Percentiles rank a stretch among this genome's conserved stretches.
Conservation (phyloP, 2,797 vertebrate genomes). For the Prionace glauca region DNA sequence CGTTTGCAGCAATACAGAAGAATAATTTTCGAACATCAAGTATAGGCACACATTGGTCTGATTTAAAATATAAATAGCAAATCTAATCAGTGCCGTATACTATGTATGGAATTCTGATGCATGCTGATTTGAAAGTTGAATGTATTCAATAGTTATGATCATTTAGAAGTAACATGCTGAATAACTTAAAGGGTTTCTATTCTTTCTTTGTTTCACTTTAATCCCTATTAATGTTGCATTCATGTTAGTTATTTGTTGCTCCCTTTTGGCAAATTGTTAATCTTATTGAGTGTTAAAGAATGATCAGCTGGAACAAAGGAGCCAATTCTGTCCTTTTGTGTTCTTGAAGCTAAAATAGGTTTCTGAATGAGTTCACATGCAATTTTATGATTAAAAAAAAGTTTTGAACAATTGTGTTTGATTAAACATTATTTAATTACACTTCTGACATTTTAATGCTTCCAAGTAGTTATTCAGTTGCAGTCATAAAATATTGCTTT, state of each 20-base stretch:
- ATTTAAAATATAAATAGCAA: background rate
- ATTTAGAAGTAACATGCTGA: background rate
- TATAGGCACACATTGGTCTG: background rate
- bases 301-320: background rate
- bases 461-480: background rate
- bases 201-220: conserved; percentile 3
- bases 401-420: background rate
- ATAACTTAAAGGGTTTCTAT: background rate
- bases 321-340: background rate
- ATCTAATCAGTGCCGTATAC: background rate
- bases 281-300: background rate
- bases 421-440: background rate
- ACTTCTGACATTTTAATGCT: background rate
- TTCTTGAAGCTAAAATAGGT: background rate
- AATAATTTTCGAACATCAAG: background rate
- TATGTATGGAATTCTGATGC: background rate
- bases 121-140: background rate
- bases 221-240: background rate
- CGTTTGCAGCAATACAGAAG: background rate
- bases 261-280: background rate
- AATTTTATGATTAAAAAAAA: background rate
- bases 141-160: background rate
- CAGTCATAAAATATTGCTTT: conserved; percentile 11
- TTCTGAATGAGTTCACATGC: background rate
- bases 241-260: too few relatives aligned